A percentile compares a stretch with the other conserved stretches of the same genome.
Evolutionary conservation across 1,140 invertebrate species (phyloP).

Genomic region (Achroia grisella): DNA sequence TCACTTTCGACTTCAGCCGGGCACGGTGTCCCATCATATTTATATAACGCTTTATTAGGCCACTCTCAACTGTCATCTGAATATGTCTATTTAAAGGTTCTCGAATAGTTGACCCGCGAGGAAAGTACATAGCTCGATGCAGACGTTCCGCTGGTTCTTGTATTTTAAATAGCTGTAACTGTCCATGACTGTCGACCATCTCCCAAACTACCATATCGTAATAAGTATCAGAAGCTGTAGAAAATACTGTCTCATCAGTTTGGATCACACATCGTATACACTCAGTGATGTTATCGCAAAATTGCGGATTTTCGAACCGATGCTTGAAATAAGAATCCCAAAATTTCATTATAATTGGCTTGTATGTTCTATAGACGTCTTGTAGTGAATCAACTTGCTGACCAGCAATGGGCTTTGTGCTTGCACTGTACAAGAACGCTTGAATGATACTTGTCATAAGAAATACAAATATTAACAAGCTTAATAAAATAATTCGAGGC

Average conservation of each 20-base stretch:
- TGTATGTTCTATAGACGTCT: conserved; percentile 4
- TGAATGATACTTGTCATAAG: conserved; percentile 13
- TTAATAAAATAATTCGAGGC: conserved; percentile 6
- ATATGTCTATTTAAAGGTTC: background rate
- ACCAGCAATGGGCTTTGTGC: conserved; percentile 5
- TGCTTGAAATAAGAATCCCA: background rate
- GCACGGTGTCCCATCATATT: background rate
- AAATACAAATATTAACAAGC: conserved; percentile 13
- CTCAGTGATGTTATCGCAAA: background rate
- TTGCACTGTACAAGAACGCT: conserved; percentile 10
- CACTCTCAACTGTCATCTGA: background rate
- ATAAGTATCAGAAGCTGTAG: background rate
- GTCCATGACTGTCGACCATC: background rate
- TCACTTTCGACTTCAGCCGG: background rate
- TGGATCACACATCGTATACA: background rate
- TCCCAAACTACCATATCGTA: background rate
- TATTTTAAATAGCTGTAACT: background rate
- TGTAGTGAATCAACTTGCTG: conserved; percentile 6
- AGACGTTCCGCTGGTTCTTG: background rate
- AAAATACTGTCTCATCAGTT: background rate
- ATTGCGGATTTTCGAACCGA: background rate
- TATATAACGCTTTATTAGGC: background rate
- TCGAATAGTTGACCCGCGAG: background rate
- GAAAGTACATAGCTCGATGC: background rate
- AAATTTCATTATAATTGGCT: background rate